phyloP scores from a whole-genome alignment of 2,113 vertebrate genomes.

The Cebidichthys violaceus region DNA sequence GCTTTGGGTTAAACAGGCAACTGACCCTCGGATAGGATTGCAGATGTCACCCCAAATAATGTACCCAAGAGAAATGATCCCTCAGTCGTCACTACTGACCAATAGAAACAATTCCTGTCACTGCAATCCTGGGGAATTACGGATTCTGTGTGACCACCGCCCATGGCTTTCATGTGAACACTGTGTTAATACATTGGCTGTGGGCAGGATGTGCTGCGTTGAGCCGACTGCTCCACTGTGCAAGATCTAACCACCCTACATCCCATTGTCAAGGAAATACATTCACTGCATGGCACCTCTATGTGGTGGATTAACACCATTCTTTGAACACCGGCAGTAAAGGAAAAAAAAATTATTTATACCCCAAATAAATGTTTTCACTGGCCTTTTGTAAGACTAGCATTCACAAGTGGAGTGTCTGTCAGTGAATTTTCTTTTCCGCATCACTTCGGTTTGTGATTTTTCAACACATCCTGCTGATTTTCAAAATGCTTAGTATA shows the following conservation, averaged over 20 bases:
- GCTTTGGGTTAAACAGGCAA: conserved; percentile 81
- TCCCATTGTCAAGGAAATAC: conserved; percentile 77
- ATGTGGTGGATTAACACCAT: conserved; percentile 66
- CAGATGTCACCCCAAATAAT: conserved; percentile 51
- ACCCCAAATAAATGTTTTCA: conserved; percentile 30
- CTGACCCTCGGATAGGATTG: conserved; percentile 57
- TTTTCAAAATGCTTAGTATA: conserved; percentile 52
- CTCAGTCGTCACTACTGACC: conserved; percentile 49
- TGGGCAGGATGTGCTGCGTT: conserved; percentile 61
- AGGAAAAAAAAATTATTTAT: conserved; percentile 42
- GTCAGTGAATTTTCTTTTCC: conserved; percentile 75
- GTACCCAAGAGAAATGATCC: conserved; percentile 54
- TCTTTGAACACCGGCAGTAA: conserved; percentile 58
- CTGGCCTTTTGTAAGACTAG: conserved; percentile 31
- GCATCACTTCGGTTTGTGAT: conserved; percentile 68
- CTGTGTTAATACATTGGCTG: conserved; percentile 72
- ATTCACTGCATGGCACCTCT: conserved; percentile 81
- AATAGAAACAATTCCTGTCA: conserved; percentile 50
- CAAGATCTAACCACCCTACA: conserved; percentile 70
- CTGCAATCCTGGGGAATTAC: conserved; percentile 55
- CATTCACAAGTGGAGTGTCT: conserved; percentile 81
- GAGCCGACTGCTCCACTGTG: conserved; percentile 65
- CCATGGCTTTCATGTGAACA: conserved; percentile 59
- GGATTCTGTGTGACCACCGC: conserved; percentile 45
- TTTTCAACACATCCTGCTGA: conserved; percentile 45